Percentiles rank a stretch among this genome's conserved stretches.
Conservation (phyloP, 1,140 invertebrate genomes). For the Drosophila gunungcola region DNA sequence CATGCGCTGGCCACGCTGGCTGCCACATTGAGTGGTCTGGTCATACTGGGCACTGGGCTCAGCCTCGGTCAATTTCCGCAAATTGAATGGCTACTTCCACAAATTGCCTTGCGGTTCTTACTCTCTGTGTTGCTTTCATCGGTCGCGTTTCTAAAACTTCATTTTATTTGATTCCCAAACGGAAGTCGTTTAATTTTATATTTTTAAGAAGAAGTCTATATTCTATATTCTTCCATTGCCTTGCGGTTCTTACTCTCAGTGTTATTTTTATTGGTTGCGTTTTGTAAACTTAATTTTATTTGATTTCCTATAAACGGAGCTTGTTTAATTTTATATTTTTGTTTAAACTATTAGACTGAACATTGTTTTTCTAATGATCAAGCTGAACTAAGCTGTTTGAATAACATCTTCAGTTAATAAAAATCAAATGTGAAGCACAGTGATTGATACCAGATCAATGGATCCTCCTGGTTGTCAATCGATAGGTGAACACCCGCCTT, state of each 20-base stretch:
- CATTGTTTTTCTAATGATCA: too few relatives aligned
- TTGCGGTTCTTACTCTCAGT: background rate
- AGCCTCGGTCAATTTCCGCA: slow-evolving; percentile 10
- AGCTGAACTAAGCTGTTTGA: background rate
- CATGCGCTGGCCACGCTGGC: slow-evolving; percentile 10
- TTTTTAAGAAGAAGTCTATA: too few relatives aligned
- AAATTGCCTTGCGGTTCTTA: background rate
- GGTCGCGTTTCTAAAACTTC: too few relatives aligned
- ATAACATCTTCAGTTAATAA: background rate
- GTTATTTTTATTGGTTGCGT: background rate
- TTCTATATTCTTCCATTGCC: background rate
- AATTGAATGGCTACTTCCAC: slow-evolving; percentile 4
- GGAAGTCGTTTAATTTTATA: too few relatives aligned
- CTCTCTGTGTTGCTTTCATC: background rate
- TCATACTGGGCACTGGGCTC: slow-evolving; percentile 23
- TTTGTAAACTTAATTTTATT: too few relatives aligned
- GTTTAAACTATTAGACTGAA: too few relatives aligned
- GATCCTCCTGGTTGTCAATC: slow-evolving; percentile 1
- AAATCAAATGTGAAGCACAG: background rate
- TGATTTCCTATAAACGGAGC: too few relatives aligned
- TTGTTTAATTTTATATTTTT: too few relatives aligned
- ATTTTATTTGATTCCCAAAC: too few relatives aligned
- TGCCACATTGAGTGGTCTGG: slow-evolving; percentile 17
- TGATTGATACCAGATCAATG: slow-evolving; percentile 15
- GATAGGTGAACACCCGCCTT: slow-evolving; percentile 1